These are phyloP conservation scores for Sitta europaea DNA, from an alignment of 2,113 vertebrate genomes.

Conservation along the genomic window DNA sequence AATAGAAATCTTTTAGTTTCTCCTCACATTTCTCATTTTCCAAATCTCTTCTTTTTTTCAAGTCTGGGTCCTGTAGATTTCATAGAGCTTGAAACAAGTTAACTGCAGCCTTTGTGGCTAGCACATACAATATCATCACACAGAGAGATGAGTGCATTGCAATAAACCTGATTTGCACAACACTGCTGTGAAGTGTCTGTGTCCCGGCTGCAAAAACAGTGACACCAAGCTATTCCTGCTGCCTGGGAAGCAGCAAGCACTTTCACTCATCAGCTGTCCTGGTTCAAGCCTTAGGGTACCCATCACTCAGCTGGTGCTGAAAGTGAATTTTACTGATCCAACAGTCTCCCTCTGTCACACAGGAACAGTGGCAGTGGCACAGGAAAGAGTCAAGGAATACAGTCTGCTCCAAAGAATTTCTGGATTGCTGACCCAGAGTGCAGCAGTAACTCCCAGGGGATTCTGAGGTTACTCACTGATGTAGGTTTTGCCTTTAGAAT, in stretches of 20 bases:
- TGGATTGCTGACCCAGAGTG: background rate
- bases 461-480: background rate
- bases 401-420: background rate
- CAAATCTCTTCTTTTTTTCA: background rate
- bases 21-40: background rate
- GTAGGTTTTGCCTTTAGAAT: background rate
- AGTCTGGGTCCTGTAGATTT: background rate
- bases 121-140: background rate
- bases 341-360: background rate
- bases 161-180: background rate
- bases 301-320: background rate
- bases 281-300: background rate
- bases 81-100: background rate
- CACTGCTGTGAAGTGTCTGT: background rate
- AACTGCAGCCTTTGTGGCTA: background rate
- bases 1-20: background rate
- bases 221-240: background rate
- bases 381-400: background rate
- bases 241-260: background rate
- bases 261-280: background rate
- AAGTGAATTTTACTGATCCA: background rate
- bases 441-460: background rate
- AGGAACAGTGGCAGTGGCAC: background rate
- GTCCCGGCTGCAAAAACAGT: background rate
- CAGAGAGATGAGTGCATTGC: rapidly evolving